Percentiles rank a stretch among this genome's conserved stretches.
phyloP scores from a whole-genome alignment of 2,797 vertebrate genomes.

The Chiroxiphia lanceolata region DNA sequence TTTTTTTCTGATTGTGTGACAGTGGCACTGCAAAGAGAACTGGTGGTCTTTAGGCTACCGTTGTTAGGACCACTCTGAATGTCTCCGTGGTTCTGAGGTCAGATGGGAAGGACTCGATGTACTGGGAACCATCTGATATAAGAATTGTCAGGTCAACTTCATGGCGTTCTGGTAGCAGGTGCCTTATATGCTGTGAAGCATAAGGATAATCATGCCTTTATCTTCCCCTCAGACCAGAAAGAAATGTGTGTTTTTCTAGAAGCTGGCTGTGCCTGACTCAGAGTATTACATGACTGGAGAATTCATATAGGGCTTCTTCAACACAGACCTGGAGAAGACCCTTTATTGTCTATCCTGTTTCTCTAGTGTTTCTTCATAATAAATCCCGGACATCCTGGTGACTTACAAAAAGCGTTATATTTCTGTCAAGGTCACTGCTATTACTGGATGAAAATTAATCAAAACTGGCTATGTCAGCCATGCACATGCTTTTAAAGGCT shows the following conservation, averaged over 20 bases:
- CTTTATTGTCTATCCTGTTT: neutral
- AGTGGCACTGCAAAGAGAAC: fast-evolving
- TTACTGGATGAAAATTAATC: neutral
- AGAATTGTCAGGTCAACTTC: fast-evolving
- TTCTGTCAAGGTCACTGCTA: neutral
- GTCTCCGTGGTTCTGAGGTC: fast-evolving
- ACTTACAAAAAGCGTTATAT: neutral
- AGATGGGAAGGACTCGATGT: fast-evolving
- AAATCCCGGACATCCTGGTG: neutral
- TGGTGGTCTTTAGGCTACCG: fast-evolving
- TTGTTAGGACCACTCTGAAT: fast-evolving
- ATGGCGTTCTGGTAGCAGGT: fast-evolving
- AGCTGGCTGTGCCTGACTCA: fast-evolving
- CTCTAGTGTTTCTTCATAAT: neutral
- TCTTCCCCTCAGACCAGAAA: fast-evolving
- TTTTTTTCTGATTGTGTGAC: fast-evolving
- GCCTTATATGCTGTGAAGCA: fast-evolving
- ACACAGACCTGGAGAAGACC: fast-evolving
- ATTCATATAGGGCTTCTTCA: neutral
- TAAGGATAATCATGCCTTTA: fast-evolving
- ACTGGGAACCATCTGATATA: fast-evolving
- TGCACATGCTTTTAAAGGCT: neutral
- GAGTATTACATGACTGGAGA: fast-evolving
- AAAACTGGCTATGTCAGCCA: fast-evolving
- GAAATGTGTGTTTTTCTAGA: fast-evolving